Base-by-base conservation (phyloP, 1,140 invertebrate species). In the Aplysia californica region DNA sequence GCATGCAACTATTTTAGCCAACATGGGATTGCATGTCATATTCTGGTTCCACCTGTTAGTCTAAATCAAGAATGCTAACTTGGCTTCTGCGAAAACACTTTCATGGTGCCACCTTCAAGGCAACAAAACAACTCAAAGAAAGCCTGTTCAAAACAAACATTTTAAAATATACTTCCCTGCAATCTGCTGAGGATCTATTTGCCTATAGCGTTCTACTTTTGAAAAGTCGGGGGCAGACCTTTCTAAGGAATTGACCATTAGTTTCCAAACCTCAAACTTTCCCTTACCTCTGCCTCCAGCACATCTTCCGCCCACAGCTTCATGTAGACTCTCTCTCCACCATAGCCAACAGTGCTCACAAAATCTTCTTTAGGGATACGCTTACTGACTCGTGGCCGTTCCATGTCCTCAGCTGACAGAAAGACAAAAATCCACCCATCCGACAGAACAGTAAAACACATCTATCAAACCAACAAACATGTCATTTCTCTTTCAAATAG, bases 251-350 rank as follows among this genome's bases (percentile, higher is more conserved):
- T 36, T n/a, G 15, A 66, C 4, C 10, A 3, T 66, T 15, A 10
- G 15, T n/a, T n/a, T 15, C 15, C 15, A 55, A 26, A 50, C 33
- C 41, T 29, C n/a, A 35, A 66, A 33, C 64, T 10, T 15, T 33
- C 41, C 5, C 20, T 81, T 81, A 87, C 86, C 83, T 87, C 81
- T 76, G 79, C 76, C 55, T 83, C 77, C 29, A 84, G 50, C 1
- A 83, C 77, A 15, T 71, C 61, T 55, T 85, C 81, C 75, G 86
- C 83, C 69, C 83, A 84, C 0, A 86, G 26, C 39, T 77, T 81
- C 76, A 88, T 80, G 71, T 88, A 87, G 2, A 84, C 83, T 67
- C 83, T 77, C 33, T 77, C 78, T 15, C 86, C 86, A 6, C 86
- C 84, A 73, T 74, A 79, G 66, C 78, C 79, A 31, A 83, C 84